Evolutionary conservation across 92 coral and sea anemone genomes (phyloP), one percentile per base, ranked within the genome.

Genomic region (Siderastrea siderea): DNA sequence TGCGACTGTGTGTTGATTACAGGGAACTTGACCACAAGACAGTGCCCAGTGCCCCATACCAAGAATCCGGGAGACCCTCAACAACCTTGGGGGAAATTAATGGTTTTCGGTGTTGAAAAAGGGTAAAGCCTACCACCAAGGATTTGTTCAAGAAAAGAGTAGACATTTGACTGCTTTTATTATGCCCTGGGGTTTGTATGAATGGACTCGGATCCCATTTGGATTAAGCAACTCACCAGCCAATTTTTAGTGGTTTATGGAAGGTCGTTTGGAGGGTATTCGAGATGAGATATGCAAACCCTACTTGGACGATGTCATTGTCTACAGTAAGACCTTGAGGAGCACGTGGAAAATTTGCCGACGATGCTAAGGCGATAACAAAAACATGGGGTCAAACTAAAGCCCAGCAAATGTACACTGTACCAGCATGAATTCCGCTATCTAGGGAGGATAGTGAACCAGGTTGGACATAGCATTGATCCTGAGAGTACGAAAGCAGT

Each of bases 231-330:
- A 79, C 49, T 81, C 87, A 26, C 93, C 93, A 43, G 86, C 87
- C 10, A 74, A 61, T 7, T 86, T 86, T 60, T 84, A 90, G 66
- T 79, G 84, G 79, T 85, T 71, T 59, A 90, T 90, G 93, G 93
- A 90, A 52, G 81, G 48, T 45, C 77, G 84, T 66, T 60, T 90
- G n/a, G 93, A 76, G 9, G 93, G 81, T 17, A 71, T 78, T 26
- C 72, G 83, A 26, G 90, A 85, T 70, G 81, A 90, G 75, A 75
- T 78, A 26, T 72, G 86, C 67, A 90, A 70, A 1, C 90, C 93
- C 38, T 90, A 90, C 67, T 68, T 90, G 65, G 93, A 79, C 54
- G 93, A 85, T 52, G 80, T 75, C 52, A 87, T 86, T 68, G 90
- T 86, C 38, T 86, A 66, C 71, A 78, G 90, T 49, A 78, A 54